Conservation (phyloP, 2,113 vertebrate genomes). For the Dolichallabes microphthalmus region DNA sequence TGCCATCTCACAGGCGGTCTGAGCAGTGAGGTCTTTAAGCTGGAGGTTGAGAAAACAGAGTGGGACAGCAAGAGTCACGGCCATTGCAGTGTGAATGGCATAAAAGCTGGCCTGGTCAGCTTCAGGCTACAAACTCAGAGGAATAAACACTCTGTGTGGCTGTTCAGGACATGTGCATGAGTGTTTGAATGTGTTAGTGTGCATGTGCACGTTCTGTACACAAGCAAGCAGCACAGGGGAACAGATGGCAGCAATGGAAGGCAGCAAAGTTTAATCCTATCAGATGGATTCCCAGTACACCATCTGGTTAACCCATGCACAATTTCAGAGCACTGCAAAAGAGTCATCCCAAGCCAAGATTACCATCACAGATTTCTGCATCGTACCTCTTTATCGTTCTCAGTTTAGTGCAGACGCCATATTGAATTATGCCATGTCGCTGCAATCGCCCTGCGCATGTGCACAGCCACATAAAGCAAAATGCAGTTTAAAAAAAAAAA, state of each 20-base stretch:
- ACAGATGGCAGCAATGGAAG: conserved; percentile 81
- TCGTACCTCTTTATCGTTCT: conserved; percentile 66
- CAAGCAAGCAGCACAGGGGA: conserved; percentile 54
- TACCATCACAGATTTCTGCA: conserved; percentile 75
- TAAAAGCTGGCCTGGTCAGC: conserved; percentile 6
- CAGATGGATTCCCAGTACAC: conserved; percentile 83
- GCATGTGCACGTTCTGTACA: conserved; percentile 1
- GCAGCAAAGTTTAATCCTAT: conserved; percentile 88
- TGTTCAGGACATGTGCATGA: conserved; percentile 41
- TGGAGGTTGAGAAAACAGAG: conserved; percentile 32
- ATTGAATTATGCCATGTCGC: conserved; percentile 63
- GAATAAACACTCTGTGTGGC: conserved; percentile 41
- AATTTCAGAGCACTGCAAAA: conserved; percentile 81
- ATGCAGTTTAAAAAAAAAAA: conserved; percentile 47
- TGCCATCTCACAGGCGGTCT: conserved; percentile 4
- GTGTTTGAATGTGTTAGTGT: conserved; percentile 18
- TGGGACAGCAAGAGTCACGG: conserved; percentile 8
- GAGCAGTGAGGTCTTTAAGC: conserved; percentile 38
- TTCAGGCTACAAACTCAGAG: conserved; percentile 2
- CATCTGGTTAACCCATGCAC: conserved; percentile 85
- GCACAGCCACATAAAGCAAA: conserved; percentile 63
- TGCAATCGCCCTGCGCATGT: conserved; percentile 61
- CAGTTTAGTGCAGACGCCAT: conserved; percentile 56
- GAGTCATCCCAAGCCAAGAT: conserved; percentile 80
- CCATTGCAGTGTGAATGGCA: conserved; percentile 1